Evolutionary conservation across 1,140 invertebrate species (phyloP), one percentile per base, ranked within the genome.

Genomic region (Schlechtendalia chinensis): DNA sequence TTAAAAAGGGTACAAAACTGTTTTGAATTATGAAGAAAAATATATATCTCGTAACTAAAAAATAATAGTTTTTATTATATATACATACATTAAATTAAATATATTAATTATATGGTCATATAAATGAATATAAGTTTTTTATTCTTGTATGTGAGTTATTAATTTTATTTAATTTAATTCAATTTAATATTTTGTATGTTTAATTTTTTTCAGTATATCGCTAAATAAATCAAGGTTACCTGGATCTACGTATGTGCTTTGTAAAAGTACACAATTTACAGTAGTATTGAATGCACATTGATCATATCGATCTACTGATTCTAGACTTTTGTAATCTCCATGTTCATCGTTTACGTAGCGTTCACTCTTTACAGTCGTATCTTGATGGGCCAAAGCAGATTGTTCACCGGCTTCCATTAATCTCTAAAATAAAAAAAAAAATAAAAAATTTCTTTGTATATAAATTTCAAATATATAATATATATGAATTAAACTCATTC

Each of bases 361-460:
- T 19, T 79, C 75, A 50, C 39, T 79, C 19, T 61, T 79, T 27
- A 79, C 27, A 27, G 75, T 19, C 5, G 75, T n/a, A 1, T 79
- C 75, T 79, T 84, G 84, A 81, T 86, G 85, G 10, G 93, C 92
- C 16, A 94, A 86, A 0, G 93, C 93, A 1, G 93, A 93, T 84
- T 94, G 93, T 84, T 95, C 93, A 0, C 93, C 93, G 5, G 91
- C 93, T 85, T 95, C 93, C 91, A 94, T 94, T 84, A 95, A 91
- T 82, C 92, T 91, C 93, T 95, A 87, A 39, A 87, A 86, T 24
- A 59, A 82, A 81, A 50, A 79, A 24, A n/a, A 19, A 45, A 56
- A 39, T 54, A 24, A 4, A 54, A 81, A n/a, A 39, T 8, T 4
- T 39, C 32, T 3, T 39, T 39, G 32, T 39, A 39, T 27, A 63